Evolutionary conservation across 2,113 vertebrate species (phyloP).

Genomic region (Oncorhynchus mykiss): DNA sequence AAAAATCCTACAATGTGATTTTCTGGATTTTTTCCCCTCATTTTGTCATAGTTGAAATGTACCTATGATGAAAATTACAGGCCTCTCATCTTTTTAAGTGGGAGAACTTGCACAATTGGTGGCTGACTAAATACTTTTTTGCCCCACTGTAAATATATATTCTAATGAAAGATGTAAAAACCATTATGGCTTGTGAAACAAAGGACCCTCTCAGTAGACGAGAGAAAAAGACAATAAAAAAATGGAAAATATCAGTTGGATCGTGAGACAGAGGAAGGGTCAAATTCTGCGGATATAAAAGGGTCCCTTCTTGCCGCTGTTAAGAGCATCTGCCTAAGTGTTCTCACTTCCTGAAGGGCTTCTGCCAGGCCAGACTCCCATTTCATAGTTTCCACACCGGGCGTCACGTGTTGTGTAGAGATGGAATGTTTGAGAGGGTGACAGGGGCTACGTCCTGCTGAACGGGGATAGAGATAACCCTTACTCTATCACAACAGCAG

Average conservation of each 20-base stretch:
- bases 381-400: slow-evolving; percentile 52
- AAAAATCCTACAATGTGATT: too few species aligned
- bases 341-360: slow-evolving; percentile 49
- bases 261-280: slow-evolving; percentile 34
- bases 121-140: too few species aligned
- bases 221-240: slow-evolving; percentile 23
- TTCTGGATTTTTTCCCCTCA: too few species aligned
- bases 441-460: slow-evolving; percentile 36
- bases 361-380: slow-evolving; percentile 51
- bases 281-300: slow-evolving; percentile 34
- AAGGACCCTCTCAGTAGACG: slow-evolving; percentile 6
- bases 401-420: neutral
- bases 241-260: slow-evolving; percentile 27
- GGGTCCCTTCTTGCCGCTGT: slow-evolving; percentile 25
- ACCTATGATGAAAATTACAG: too few species aligned
- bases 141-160: neutral
- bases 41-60: too few species aligned
- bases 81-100: too few species aligned
- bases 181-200: slow-evolving; percentile 27
- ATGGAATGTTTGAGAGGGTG: slow-evolving; percentile 52
- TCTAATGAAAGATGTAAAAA: slow-evolving; percentile 32
- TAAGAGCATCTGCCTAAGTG: slow-evolving; percentile 43
- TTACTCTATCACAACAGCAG: slow-evolving; percentile 58
- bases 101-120: too few species aligned
- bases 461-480: slow-evolving; percentile 53